Evolutionary conservation across 2,888 invertebrate genomes (phyloP).

Genomic region (Gerris lacustris): DNA sequence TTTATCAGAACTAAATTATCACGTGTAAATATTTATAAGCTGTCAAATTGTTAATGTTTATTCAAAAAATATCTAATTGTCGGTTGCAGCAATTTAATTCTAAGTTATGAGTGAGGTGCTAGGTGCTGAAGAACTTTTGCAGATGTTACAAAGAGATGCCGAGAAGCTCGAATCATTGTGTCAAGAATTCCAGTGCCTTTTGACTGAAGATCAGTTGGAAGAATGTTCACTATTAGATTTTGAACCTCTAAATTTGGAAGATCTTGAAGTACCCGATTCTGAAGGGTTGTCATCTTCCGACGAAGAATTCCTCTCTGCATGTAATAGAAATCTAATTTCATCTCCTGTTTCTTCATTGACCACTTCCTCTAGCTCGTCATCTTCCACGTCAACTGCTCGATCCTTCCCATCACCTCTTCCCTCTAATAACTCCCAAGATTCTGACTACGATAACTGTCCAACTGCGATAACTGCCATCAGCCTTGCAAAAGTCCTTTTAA

Average conservation of each 20-base stretch:
- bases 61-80: too few relatives aligned
- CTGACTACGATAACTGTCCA: neutral
- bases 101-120: neutral
- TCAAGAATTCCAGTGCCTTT: neutral
- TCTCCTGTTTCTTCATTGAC: neutral
- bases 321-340: neutral
- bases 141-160: neutral
- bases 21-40: too few relatives aligned
- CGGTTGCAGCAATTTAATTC: too few relatives aligned
- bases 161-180: neutral
- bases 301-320: neutral
- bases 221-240: neutral
- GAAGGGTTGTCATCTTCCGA: neutral
- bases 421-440: neutral
- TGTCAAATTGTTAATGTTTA: too few relatives aligned
- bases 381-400: neutral
- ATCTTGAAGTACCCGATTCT: neutral
- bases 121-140: neutral
- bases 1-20: too few relatives aligned
- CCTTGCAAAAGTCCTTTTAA: neutral
- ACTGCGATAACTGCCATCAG: neutral
- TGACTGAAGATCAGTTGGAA: conserved; percentile 1
- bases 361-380: neutral
- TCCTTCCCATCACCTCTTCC: neutral
- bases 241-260: neutral